Conservation (phyloP, 2,113 vertebrate genomes). For the Alectura lathami region DNA sequence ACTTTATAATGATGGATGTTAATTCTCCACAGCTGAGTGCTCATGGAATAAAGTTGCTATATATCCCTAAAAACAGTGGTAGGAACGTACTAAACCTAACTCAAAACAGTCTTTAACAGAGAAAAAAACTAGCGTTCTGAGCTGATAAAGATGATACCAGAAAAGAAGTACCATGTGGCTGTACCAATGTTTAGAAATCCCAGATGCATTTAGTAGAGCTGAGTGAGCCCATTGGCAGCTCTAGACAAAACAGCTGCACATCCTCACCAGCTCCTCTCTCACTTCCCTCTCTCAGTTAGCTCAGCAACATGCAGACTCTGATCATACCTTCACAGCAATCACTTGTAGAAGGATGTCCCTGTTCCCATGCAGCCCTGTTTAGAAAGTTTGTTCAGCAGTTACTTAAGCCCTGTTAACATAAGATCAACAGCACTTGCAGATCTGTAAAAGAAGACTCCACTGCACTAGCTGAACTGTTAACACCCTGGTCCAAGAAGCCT, state of each 20-base stretch:
- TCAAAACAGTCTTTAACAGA: background rate
- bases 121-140: background rate
- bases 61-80: background rate
- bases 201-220: background rate
- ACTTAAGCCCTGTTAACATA: background rate
- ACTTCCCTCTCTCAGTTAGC: background rate
- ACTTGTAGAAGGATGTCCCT: background rate
- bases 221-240: background rate
- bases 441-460: background rate
- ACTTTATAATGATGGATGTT: slow-evolving; percentile 4
- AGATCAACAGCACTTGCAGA: background rate
- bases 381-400: background rate
- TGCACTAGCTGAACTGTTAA: background rate
- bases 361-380: background rate
- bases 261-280: background rate
- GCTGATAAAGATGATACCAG: background rate
- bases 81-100: background rate
- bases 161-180: background rate
- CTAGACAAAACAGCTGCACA: background rate
- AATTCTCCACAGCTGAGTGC: slow-evolving; percentile 1
- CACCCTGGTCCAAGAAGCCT: background rate
- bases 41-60: background rate
- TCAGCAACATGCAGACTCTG: background rate
- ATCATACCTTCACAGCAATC: background rate
- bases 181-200: background rate